Evolutionary conservation across 2,797 vertebrate species (phyloP).

Genomic region (Lophius americanus): DNA sequence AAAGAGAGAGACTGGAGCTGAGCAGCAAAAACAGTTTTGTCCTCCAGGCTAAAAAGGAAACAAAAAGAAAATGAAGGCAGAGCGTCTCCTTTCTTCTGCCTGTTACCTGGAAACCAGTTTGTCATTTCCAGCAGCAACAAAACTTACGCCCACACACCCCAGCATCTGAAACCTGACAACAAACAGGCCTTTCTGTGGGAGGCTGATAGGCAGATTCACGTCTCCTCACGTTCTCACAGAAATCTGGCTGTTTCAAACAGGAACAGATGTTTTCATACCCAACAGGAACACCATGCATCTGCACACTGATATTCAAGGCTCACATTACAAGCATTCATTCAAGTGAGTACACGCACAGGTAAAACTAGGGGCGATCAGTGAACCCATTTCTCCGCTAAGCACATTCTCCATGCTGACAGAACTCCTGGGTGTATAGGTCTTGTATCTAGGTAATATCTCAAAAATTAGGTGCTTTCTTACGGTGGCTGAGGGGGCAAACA

Average conservation of each 20-base stretch:
- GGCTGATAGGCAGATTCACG: background rate
- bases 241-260: no score
- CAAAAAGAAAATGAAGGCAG: conserved; percentile 24
- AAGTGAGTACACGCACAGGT: background rate
- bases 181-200: conserved; percentile 14
- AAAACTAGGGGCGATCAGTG: background rate
- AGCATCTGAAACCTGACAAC: conserved; percentile 52
- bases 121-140: conserved; percentile 44
- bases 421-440: no score
- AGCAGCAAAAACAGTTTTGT: conserved; percentile 24
- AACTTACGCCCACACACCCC: conserved; percentile 50
- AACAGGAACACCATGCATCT: background rate
- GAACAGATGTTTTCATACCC: background rate
- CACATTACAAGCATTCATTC: background rate
- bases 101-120: conserved; percentile 72
- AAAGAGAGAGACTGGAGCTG: conserved; percentile 3
- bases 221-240: background rate
- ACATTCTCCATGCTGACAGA: no score
- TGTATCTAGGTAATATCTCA: no score
- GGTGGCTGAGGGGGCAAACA: no score
- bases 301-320: background rate
- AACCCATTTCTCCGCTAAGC: background rate
- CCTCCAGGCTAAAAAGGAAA: conserved; percentile 24
- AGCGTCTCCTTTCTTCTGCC: conserved; percentile 22
- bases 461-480: no score